Base-by-base conservation (phyloP, 2,888 invertebrate species). In the Eupithecia centaureata region DNA sequence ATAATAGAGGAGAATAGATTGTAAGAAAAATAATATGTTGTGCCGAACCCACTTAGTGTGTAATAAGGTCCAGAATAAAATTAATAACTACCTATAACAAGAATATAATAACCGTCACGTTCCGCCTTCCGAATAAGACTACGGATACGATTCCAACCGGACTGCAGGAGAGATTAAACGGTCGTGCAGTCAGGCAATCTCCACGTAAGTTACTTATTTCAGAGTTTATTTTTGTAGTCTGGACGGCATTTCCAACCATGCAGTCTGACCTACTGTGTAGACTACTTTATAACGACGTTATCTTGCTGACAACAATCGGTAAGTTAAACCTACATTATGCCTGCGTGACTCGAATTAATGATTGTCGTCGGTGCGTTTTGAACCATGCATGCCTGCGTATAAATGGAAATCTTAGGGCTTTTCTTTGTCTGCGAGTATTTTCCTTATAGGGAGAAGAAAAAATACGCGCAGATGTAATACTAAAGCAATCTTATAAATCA, bases 251-350 rank as follows among this genome's bases (percentile, higher is more conserved):
- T 57, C 57, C 32, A 32, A 57, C 57, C 57, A 22, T 57, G 57
- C 12, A 32, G 12, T n/a, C n/a, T 1, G 1, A 28, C 3, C n/a
- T 56, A 18, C 18, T 47, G 18, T 18, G 57, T 32, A 32, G 32
- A 12, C 47, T 63, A 28, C 62, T 65, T 65, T 60, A 18, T 56
- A 65, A 65, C 59, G 62, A 69, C 60, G 62, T 69, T 65, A 65
- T 69, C 62, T 58, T 63, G 65, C 63, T 65, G 65, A 65, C 69
- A 69, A 59, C 62, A 54, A 69, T 65, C 35, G 65, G 59, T 62
- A 69, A 65, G 59, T 69, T 69, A 65, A 65, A 69, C 61, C 42
- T 60, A 60, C 63, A 56, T 69, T 69, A 67, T 67, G 58, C 27
- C 51, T 33, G 57, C 68, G 68, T 68, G 68, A 61, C 38, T 58